Evolutionary conservation across 2,888 invertebrate species (phyloP).

Genomic region (Lasioglossum vierecki): DNA sequence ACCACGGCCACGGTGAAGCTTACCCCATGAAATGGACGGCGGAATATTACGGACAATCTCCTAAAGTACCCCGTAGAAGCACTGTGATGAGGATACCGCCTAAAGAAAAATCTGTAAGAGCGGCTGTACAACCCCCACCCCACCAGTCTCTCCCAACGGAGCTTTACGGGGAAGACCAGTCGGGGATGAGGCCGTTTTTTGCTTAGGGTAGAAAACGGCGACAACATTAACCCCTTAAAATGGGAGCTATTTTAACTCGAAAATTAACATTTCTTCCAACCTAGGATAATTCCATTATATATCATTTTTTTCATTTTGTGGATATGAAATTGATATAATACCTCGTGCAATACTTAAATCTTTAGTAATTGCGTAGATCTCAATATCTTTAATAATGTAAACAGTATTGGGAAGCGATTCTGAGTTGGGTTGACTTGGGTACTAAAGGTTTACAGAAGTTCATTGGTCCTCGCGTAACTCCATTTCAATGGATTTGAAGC

Average conservation of each 20-base stretch:
- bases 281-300: no score
- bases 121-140: conserved; percentile 53
- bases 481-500: no score
- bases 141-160: not conserved
- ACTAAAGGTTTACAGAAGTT: no score
- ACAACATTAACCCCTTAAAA: not conserved
- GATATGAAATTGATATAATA: no score
- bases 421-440: no score
- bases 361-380: no score
- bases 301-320: no score
- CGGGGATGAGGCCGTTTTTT: conserved; percentile 46
- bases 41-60: conserved; percentile 71
- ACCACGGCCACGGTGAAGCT: conserved; percentile 62
- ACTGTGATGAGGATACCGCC: conserved; percentile 55
- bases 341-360: no score
- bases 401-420: no score
- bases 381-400: no score
- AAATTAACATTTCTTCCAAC: no score
- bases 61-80: conserved; percentile 59
- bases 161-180: conserved; percentile 45
- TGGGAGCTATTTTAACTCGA: no score
- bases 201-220: conserved; percentile 21
- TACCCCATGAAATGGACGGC: conserved; percentile 69
- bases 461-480: not conserved
- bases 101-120: conserved; percentile 64